Evolutionary conservation across 1,140 invertebrate genomes (phyloP).

Genomic region (Zaprionus ornatus): DNA sequence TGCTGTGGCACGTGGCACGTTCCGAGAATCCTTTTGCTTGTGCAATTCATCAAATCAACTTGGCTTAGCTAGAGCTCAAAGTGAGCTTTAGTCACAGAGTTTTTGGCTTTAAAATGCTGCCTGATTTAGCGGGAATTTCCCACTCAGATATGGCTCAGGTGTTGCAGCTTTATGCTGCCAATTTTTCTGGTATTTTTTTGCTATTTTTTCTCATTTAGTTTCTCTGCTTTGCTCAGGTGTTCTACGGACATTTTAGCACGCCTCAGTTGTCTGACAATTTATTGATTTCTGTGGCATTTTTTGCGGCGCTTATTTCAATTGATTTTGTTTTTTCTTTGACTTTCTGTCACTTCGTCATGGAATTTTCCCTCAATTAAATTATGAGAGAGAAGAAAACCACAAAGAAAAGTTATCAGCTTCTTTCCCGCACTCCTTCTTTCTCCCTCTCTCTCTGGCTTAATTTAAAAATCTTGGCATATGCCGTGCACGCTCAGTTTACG

Average conservation of each 20-base stretch:
- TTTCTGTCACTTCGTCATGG: neutral
- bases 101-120: neutral
- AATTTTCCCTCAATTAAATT: constrained; percentile 8
- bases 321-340: neutral
- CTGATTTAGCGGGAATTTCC: neutral
- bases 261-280: neutral
- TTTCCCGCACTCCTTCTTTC: neutral
- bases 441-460: constrained; percentile 27
- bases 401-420: constrained; percentile 14
- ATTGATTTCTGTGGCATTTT: neutral
- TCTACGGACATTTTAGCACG: neutral
- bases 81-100: neutral
- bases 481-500: constrained; percentile 51
- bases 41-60: neutral
- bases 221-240: neutral
- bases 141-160: neutral
- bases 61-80: neutral
- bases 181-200: neutral
- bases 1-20: constrained; percentile 9
- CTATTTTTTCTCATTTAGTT: neutral
- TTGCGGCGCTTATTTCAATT: neutral
- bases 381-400: constrained; percentile 5
- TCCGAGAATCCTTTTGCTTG: neutral
- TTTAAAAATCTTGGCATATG: constrained; percentile 67
- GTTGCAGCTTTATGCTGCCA: neutral